phyloP scores from a whole-genome alignment of 2,888 invertebrate genomes.

The Phengaris alcon region DNA sequence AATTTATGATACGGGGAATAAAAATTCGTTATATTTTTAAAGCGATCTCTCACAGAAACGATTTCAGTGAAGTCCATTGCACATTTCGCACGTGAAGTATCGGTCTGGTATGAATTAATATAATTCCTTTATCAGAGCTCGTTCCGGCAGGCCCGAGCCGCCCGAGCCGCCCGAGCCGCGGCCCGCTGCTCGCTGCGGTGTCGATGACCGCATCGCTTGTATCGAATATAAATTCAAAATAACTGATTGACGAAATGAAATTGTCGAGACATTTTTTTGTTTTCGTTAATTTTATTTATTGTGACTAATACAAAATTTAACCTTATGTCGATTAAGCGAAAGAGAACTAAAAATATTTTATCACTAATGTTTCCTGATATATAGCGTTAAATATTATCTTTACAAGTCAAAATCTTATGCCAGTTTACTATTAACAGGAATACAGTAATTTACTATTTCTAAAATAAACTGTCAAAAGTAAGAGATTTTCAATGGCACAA shows the following conservation, averaged over 20 bases:
- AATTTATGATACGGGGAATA: neutral
- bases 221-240: slow-evolving; percentile 43
- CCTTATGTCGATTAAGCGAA: neutral
- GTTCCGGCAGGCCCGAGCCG: slow-evolving; percentile 50
- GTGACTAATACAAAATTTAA: neutral
- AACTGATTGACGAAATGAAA: slow-evolving; percentile 42
- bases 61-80: slow-evolving; percentile 27
- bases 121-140: slow-evolving; percentile 60
- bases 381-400: no score
- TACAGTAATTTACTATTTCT: no score
- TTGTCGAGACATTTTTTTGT: slow-evolving; percentile 14
- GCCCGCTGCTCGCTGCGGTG: slow-evolving; percentile 41
- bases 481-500: no score
- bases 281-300: neutral
- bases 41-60: slow-evolving; percentile 29
- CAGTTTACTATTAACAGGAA: no score
- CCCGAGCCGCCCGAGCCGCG: slow-evolving; percentile 41
- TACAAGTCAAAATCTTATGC: no score
- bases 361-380: no score
- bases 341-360: no score
- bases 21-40: slow-evolving; percentile 23
- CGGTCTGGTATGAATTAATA: slow-evolving; percentile 52
- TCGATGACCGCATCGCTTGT: slow-evolving; percentile 50
- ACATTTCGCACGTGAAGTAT: slow-evolving; percentile 31
- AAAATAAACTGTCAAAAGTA: no score